Base-by-base conservation (phyloP, 2,888 invertebrate species). In the Athrips mouffetella region DNA sequence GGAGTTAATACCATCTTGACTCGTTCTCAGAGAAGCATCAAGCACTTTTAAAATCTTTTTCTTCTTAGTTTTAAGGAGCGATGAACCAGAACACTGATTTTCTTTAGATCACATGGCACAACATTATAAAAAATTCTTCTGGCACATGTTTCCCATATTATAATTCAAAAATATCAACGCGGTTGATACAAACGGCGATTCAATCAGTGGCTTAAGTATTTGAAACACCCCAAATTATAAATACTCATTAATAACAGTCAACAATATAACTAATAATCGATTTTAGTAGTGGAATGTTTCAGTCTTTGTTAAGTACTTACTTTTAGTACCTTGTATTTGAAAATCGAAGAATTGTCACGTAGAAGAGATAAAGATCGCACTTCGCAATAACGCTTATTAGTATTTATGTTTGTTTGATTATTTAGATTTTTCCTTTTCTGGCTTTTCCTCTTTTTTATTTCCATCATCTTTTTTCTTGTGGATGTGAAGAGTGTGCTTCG, bases 281-380 rank as follows among this genome's bases (percentile, higher is more conserved):
- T 40, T 39, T 37, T 47, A 52, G 53, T 59, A 79, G 67, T 80
- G 85, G 83, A 85, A 83, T 83, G 81, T 73, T 62, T 84, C 84
- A 86, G 84, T 84, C 83, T 81, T 77, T 62, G 59, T 66, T 71
- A 76, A 79, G 76, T 83, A 83, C 76, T 73, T 83, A 83, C 76
- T 73, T 76, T 62, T 41, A 69, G 61, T 65, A 65, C 63, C 11
- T 44, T 20, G 20, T 15, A 15, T 15, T 39, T 3, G 20, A 41
- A 2, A 15, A 23, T 21, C 16, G 10, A 23, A 21, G 25, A 21
- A 37, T 18, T n/a, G 16, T 20, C 20, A 18, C 1, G n/a, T 8
- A 4, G 1, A 37, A 7, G 20, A 37, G 21, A 37, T 20, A 18
- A 37, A 6, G n/a, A n/a, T n/a, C n/a, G 11, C 11, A 35, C 20